Percentiles rank a stretch among this genome's conserved stretches.
These are phyloP conservation scores for Nycteola revayana DNA, from an alignment of 2,888 invertebrate genomes.

Conservation along the genomic window DNA sequence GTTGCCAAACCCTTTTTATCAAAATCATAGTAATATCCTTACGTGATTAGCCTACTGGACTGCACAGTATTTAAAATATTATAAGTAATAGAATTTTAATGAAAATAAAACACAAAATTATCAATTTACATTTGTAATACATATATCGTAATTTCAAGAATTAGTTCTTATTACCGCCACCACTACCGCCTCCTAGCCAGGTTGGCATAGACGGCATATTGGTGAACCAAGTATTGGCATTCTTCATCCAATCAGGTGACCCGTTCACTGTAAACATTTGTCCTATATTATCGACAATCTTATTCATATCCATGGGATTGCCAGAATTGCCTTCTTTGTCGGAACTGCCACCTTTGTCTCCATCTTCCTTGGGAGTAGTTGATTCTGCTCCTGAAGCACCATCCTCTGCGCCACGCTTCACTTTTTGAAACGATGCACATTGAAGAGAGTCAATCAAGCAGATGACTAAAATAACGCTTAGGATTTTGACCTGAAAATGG, in stretches of 20 bases:
- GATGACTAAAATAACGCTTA: constrained; percentile 20
- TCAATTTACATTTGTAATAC: too few species aligned
- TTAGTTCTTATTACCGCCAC: not conserved
- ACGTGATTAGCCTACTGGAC: too few species aligned
- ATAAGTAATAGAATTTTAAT: too few species aligned
- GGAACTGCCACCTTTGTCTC: not conserved
- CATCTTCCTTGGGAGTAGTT: not conserved
- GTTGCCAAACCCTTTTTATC: too few species aligned
- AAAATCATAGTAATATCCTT: too few species aligned
- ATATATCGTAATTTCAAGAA: too few species aligned
- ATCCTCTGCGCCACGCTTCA: constrained; percentile 4
- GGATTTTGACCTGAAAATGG: constrained; percentile 28
- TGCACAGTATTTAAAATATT: too few species aligned
- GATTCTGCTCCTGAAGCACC: not conserved
- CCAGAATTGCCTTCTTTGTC: not conserved
- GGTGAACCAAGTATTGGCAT: constrained; percentile 5
- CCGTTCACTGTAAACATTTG: constrained; percentile 8
- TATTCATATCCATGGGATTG: not conserved
- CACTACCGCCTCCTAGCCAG: not conserved
- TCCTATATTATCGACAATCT: constrained; percentile 7
- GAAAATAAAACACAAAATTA: too few species aligned
- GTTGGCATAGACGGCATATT: constrained; percentile 1
- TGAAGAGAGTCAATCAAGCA: constrained; percentile 19
- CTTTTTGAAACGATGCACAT: constrained; percentile 7
- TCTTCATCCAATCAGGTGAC: constrained; percentile 9